Evolutionary conservation across 2,888 invertebrate genomes (phyloP).

Genomic region (Megamerina dolium): DNA sequence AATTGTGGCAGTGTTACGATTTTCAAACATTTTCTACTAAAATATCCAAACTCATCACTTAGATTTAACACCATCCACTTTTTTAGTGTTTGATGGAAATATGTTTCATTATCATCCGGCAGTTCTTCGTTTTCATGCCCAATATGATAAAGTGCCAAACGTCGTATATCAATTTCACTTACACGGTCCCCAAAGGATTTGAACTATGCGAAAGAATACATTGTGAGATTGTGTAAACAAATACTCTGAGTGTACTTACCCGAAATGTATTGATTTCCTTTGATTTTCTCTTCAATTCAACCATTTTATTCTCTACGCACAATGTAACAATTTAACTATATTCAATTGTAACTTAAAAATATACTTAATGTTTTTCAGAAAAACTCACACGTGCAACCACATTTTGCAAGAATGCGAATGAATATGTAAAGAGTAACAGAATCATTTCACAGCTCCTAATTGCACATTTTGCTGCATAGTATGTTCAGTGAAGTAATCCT

Average conservation of each 20-base stretch:
- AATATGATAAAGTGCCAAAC: constrained; percentile 78
- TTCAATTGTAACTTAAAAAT: too few species aligned
- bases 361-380: not conserved
- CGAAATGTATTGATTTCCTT: constrained; percentile 73
- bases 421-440: constrained; percentile 9
- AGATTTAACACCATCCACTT: constrained; percentile 89
- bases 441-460: too few species aligned
- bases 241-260: too few species aligned
- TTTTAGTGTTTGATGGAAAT: constrained; percentile 72
- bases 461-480: too few species aligned
- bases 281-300: constrained; percentile 51
- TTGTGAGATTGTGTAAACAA: too few species aligned
- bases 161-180: constrained; percentile 71
- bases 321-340: too few species aligned
- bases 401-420: constrained; percentile 13
- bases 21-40: constrained; percentile 67
- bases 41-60: constrained; percentile 72
- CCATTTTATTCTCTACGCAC: constrained; percentile 14
- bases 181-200: constrained; percentile 84
- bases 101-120: constrained; percentile 63
- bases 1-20: constrained; percentile 81
- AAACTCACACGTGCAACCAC: constrained; percentile 12
- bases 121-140: constrained; percentile 68
- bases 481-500: too few species aligned
- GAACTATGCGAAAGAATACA: too few species aligned